These are phyloP conservation scores for Apotomis capreana DNA, from an alignment of 2,888 invertebrate species.

Conservation along the genomic window DNA sequence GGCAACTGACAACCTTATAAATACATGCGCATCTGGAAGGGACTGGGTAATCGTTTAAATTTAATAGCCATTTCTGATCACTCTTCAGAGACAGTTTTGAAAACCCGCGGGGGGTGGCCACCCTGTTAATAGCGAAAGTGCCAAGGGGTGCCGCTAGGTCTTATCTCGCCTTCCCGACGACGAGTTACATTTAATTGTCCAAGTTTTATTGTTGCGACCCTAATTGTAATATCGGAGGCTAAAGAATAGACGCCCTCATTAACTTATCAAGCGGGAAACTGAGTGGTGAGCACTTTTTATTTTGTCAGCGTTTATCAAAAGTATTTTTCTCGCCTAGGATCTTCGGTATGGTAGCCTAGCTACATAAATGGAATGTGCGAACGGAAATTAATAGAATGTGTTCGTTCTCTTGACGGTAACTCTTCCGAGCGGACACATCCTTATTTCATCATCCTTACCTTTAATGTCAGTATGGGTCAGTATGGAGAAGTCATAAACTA, in stretches of 20 bases:
- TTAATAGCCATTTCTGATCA: constrained; percentile 63
- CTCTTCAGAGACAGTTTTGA: constrained; percentile 60
- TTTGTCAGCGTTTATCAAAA: constrained; percentile 7
- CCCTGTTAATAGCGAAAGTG: constrained; percentile 75
- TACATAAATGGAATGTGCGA: no score
- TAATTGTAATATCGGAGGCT: constrained; percentile 71
- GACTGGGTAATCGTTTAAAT: constrained; percentile 43
- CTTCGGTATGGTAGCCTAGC: no score
- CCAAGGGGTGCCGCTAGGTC: constrained; percentile 71
- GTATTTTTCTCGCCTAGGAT: no score
- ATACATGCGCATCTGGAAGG: constrained; percentile 25
- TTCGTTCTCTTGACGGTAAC: no score
- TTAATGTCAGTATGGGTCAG: no score
- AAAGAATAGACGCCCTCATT: constrained; percentile 65
- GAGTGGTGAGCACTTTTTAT: constrained; percentile 8
- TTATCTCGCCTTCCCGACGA: constrained; percentile 73
- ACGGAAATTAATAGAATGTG: no score
- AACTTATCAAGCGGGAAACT: constrained; percentile 43
- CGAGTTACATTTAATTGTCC: constrained; percentile 80
- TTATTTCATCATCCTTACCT: no score
- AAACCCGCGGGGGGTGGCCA: constrained; percentile 60
- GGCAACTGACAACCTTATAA: constrained; percentile 17
- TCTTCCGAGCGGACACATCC: no score
- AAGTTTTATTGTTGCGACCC: constrained; percentile 78
- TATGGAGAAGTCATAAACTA: no score